Percentiles rank a stretch among this genome's conserved stretches.
These are phyloP conservation scores for Theocolax elegans DNA, from an alignment of 1,140 invertebrate genomes.

Conservation along the genomic window DNA sequence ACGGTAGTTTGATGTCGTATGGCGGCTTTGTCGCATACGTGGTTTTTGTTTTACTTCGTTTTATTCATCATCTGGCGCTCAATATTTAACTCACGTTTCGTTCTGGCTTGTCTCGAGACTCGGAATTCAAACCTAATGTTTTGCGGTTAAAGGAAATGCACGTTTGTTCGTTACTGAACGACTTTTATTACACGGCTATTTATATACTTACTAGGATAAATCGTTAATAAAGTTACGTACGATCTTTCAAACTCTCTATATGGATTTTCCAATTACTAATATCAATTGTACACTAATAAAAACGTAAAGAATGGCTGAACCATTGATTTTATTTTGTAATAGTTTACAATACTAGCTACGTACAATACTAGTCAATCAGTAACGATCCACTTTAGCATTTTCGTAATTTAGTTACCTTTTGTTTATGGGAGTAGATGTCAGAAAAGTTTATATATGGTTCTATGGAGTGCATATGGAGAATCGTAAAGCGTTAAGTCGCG, in stretches of 20 bases:
- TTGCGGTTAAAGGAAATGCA: slow-evolving; percentile 6
- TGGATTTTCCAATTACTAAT: too few relatives aligned
- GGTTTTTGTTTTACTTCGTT: slow-evolving; percentile 39
- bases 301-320: too few relatives aligned
- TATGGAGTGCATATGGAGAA: not conserved
- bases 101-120: slow-evolving; percentile 31
- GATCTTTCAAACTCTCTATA: too few relatives aligned
- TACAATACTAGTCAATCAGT: not conserved
- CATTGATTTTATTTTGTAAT: too few relatives aligned
- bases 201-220: not conserved
- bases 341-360: too few relatives aligned
- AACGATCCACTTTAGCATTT: not conserved
- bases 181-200: not conserved
- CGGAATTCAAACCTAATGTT: slow-evolving; percentile 12
- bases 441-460: not conserved
- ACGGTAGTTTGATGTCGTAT: slow-evolving; percentile 23
- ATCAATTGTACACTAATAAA: too few relatives aligned
- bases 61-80: slow-evolving; percentile 43
- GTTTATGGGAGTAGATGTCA: not conserved
- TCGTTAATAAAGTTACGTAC: too few relatives aligned
- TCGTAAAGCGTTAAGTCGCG: not conserved
- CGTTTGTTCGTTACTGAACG: not conserved
- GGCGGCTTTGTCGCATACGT: slow-evolving; percentile 25
- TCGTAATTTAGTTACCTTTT: not conserved
- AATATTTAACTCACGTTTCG: slow-evolving; percentile 38